A percentile compares a stretch with the other conserved stretches of the same genome.
These are phyloP conservation scores for Cephus sareptanus DNA, from an alignment of 2,888 invertebrate species.

Conservation along the genomic window DNA sequence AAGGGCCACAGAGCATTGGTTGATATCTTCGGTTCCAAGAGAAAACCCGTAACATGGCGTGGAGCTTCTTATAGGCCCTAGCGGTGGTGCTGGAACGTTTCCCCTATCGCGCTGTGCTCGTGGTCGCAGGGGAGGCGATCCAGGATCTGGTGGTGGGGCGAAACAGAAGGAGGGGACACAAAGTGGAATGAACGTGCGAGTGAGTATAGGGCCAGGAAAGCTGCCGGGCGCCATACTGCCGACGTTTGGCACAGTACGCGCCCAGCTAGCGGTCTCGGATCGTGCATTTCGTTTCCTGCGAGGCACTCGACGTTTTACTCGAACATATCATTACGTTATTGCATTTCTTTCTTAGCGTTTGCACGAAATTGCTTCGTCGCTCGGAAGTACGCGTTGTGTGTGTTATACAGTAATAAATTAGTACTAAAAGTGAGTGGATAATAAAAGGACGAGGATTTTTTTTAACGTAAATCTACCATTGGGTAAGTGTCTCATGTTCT, in stretches of 20 bases:
- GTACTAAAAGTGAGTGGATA: background rate
- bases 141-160: slow-evolving; percentile 2
- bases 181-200: slow-evolving; percentile 11
- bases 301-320: background rate
- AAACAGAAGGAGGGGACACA: slow-evolving; percentile 13
- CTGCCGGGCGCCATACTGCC: slow-evolving; percentile 54
- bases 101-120: background rate
- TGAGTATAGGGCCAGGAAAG: slow-evolving; percentile 25
- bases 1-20: background rate
- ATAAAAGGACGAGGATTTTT: background rate
- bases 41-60: background rate
- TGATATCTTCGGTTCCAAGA: background rate
- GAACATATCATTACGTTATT: background rate
- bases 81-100: background rate
- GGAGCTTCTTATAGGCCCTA: background rate
- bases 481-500: background rate
- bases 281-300: slow-evolving; percentile 17
- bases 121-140: background rate
- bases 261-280: slow-evolving; percentile 51
- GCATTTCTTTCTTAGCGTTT: background rate
- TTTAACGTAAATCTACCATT: background rate
- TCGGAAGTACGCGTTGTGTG: background rate
- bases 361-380: background rate
- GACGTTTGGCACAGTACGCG: slow-evolving; percentile 51
- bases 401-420: background rate